phyloP scores from a whole-genome alignment of 2,888 invertebrate genomes.

The Cheilosia soror region DNA sequence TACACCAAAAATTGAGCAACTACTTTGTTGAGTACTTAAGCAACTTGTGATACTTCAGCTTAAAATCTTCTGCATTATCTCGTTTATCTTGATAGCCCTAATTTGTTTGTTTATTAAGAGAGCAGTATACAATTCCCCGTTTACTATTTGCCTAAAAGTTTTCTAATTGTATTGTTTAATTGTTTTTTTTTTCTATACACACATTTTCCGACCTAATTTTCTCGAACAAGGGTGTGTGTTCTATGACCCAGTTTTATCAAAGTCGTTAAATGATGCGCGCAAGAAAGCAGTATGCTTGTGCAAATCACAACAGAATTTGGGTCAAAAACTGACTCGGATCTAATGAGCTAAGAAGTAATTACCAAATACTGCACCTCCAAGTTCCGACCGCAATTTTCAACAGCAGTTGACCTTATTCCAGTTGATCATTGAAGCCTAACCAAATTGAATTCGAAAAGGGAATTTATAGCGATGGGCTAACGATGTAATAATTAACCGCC shows the following conservation, averaged over 20 bases:
- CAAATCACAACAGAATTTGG: slow-evolving; percentile 62
- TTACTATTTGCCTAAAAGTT: slow-evolving; percentile 31
- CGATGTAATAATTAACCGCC: slow-evolving; percentile 55
- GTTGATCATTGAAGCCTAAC: slow-evolving; percentile 56
- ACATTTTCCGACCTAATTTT: slow-evolving; percentile 48
- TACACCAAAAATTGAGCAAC: slow-evolving; percentile 61
- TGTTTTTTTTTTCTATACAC: slow-evolving; percentile 29
- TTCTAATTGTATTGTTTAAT: slow-evolving; percentile 67
- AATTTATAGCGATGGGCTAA: slow-evolving; percentile 18
- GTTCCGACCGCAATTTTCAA: slow-evolving; percentile 23
- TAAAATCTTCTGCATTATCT: slow-evolving; percentile 55
- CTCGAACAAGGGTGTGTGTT: slow-evolving; percentile 60
- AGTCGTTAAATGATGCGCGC: slow-evolving; percentile 48
- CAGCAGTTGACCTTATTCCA: slow-evolving; percentile 66
- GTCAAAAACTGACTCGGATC: slow-evolving; percentile 46
- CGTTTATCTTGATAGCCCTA: slow-evolving; percentile 69
- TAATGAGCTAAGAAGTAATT: slow-evolving; percentile 63
- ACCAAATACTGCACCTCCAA: slow-evolving; percentile 60
- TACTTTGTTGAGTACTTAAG: slow-evolving; percentile 58
- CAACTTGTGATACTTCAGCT: slow-evolving; percentile 64
- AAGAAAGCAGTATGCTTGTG: slow-evolving; percentile 34
- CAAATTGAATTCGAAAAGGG: slow-evolving; percentile 31
- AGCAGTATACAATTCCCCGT: slow-evolving; percentile 28
- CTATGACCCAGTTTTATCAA: slow-evolving; percentile 38
- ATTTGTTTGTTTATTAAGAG: slow-evolving; percentile 62